Conservation (phyloP, 2,113 vertebrate genomes). For the Catharus bicknelli region DNA sequence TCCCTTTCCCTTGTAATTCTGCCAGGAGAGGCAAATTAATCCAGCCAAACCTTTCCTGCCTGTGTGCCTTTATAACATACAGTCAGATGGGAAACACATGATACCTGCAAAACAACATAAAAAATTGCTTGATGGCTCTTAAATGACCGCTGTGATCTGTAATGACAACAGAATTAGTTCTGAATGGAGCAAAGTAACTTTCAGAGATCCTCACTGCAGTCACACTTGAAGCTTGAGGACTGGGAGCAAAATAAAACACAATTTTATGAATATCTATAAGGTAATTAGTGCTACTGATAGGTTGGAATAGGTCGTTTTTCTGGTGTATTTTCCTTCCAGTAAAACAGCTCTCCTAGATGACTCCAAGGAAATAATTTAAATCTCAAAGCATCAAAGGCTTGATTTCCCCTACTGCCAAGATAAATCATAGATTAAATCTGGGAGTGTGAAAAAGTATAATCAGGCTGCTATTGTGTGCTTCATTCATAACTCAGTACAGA, state of each 20-base stretch:
- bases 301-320: neutral
- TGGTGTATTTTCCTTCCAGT: neutral
- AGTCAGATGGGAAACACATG: neutral
- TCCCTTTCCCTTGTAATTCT: neutral
- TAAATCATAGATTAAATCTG: slow-evolving; percentile 52
- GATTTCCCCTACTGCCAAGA: neutral
- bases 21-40: neutral
- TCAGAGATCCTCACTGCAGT: neutral
- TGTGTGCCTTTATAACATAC: neutral
- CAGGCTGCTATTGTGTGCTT: slow-evolving; percentile 13
- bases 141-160: neutral
- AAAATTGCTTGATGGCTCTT: neutral
- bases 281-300: neutral
- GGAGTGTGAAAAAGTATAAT: slow-evolving; percentile 1
- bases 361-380: slow-evolving; percentile 52
- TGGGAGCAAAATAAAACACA: neutral
- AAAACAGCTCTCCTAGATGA: neutral
- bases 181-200: neutral
- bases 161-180: neutral
- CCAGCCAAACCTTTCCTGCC: neutral
- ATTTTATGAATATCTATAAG: neutral
- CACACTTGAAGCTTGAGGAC: neutral
- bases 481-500: neutral
- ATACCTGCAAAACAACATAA: neutral
- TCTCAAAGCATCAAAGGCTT: slow-evolving; percentile 51